phyloP scores from a whole-genome alignment of 1,140 invertebrate species.

The Hypothenemus hampei region DNA sequence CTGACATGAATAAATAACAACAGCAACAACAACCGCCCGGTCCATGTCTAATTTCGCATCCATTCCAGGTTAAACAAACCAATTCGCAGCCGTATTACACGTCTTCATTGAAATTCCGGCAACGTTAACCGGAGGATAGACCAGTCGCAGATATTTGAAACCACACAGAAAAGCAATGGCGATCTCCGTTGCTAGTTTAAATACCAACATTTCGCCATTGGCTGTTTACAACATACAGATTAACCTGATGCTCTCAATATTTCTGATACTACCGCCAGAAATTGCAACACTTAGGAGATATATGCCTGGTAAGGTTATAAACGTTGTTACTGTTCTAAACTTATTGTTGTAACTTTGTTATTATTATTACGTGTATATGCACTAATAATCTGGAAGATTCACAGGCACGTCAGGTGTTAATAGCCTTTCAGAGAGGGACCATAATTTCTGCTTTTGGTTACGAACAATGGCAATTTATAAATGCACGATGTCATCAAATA shows the following conservation, averaged over 20 bases:
- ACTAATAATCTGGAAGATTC: not conserved
- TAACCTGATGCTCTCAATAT: conserved; percentile 11
- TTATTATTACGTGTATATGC: not conserved
- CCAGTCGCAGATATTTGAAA: conserved; percentile 3
- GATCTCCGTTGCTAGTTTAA: conserved; percentile 9
- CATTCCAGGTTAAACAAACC: conserved; percentile 13
- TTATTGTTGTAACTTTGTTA: not conserved
- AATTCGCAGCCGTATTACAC: conserved; percentile 9
- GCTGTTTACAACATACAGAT: conserved; percentile 17
- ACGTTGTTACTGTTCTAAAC: not conserved
- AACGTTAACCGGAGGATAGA: conserved; percentile 8
- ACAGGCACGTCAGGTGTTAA: not conserved
- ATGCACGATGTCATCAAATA: not conserved
- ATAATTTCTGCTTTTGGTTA: not conserved
- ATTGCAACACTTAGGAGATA: conserved; percentile 3
- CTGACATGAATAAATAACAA: not conserved
- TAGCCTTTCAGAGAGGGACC: not conserved
- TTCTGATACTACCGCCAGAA: conserved; percentile 3
- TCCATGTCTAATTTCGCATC: not conserved
- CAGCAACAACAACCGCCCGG: not conserved
- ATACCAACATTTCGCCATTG: conserved; percentile 9
- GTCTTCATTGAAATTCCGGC: conserved; percentile 18
- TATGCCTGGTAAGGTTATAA: conserved; percentile 7
- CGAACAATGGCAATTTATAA: not conserved
- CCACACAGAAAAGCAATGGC: conserved; percentile 12